A percentile compares a stretch with the other conserved stretches of the same genome.
phyloP scores from a whole-genome alignment of 1,140 invertebrate species.

The Micrasema minimum region DNA sequence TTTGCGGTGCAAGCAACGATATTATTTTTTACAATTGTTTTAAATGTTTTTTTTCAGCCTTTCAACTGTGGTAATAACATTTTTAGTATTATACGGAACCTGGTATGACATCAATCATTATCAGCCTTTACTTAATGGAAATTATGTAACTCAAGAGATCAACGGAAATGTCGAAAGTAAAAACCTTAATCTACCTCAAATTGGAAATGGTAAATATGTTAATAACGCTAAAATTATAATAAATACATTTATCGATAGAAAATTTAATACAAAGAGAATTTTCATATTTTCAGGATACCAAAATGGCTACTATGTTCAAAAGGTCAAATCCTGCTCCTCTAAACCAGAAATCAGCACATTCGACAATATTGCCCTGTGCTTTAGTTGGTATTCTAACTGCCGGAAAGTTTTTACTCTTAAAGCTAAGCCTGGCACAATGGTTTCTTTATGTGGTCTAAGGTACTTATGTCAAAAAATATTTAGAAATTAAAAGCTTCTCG shows the following conservation, averaged over 20 bases:
- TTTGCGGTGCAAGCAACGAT: no score
- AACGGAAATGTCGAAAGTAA: conserved; percentile 3
- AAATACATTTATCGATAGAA: background rate
- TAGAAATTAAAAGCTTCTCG: no score
- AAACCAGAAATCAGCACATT: conserved; percentile 57
- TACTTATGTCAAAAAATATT: no score
- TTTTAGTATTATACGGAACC: conserved; percentile 14
- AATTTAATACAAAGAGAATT: background rate
- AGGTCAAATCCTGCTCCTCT: conserved; percentile 65
- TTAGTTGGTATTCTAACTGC: conserved; percentile 22
- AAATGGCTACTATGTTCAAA: conserved; percentile 16
- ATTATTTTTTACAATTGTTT: no score
- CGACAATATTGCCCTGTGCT: conserved; percentile 20
- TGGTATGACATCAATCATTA: conserved; percentile 8
- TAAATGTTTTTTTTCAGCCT: conserved; percentile 3
- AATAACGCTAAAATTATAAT: background rate
- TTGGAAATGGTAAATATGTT: background rate
- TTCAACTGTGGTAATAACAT: background rate
- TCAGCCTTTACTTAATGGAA: conserved; percentile 64
- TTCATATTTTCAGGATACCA: background rate
- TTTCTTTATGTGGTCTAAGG: conserved; percentile 22
- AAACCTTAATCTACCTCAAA: background rate
- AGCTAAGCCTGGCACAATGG: background rate
- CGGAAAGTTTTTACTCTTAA: conserved; percentile 1
- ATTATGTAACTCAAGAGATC: background rate